These are phyloP conservation scores for Polyergus mexicanus DNA, from an alignment of 1,140 invertebrate genomes.

Conservation along the genomic window DNA sequence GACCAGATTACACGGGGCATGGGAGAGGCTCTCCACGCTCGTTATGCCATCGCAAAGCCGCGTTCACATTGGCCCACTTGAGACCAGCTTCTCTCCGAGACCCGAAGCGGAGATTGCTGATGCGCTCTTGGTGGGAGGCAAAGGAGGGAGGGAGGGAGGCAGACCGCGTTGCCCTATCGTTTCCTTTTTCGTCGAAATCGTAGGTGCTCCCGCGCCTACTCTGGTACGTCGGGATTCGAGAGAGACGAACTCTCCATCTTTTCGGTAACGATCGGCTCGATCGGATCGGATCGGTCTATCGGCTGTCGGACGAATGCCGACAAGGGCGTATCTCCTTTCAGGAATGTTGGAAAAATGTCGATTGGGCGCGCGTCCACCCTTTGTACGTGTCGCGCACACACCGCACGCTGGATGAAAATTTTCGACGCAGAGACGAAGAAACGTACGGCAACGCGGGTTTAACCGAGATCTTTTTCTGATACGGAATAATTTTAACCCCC, in stretches of 20 bases:
- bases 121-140: slow-evolving; percentile 15
- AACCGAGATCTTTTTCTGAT: slow-evolving; percentile 44
- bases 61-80: slow-evolving; percentile 77
- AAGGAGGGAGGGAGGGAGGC: background rate
- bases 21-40: slow-evolving; percentile 79
- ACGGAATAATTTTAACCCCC: slow-evolving; percentile 55
- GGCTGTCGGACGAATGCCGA: background rate
- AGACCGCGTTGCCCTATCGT: slow-evolving; percentile 63
- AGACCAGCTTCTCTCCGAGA: slow-evolving; percentile 55
- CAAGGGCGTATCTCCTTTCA: slow-evolving; percentile 1
- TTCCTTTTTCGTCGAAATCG: slow-evolving; percentile 61
- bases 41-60: slow-evolving; percentile 76
- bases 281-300: slow-evolving; percentile 57
- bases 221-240: slow-evolving; percentile 38
- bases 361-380: background rate
- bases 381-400: slow-evolving; percentile 1
- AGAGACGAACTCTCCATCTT: slow-evolving; percentile 49
- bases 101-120: slow-evolving; percentile 60
- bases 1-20: slow-evolving; percentile 84
- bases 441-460: background rate
- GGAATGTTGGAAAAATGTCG: slow-evolving; percentile 50
- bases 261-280: slow-evolving; percentile 33
- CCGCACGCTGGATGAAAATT: slow-evolving; percentile 22
- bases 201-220: slow-evolving; percentile 44
- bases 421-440: background rate